These are phyloP conservation scores for Odontocolon sp. DNA, from an alignment of 2,888 invertebrate genomes.

Conservation along the genomic window DNA sequence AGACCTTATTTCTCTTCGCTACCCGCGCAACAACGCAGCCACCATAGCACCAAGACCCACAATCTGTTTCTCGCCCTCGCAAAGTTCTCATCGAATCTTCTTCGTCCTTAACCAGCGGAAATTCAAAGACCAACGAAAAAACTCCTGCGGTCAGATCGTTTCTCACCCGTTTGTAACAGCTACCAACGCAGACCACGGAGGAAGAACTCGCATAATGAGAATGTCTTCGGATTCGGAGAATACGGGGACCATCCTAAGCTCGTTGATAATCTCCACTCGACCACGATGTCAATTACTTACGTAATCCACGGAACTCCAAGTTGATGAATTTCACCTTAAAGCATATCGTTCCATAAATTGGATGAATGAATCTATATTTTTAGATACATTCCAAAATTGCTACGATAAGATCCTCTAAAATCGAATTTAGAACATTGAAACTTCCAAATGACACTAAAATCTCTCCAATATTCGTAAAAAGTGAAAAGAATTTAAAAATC, in stretches of 20 bases:
- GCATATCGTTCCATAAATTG: conserved; percentile 3
- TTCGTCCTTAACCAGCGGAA: conserved; percentile 37
- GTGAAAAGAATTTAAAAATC: too few species aligned
- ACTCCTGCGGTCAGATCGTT: conserved; percentile 34
- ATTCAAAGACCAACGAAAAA: conserved; percentile 18
- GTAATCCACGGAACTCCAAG: conserved; percentile 32
- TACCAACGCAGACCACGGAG: conserved; percentile 19
- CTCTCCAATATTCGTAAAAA: too few species aligned
- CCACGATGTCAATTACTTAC: conserved; percentile 3
- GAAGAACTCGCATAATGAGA: background rate
- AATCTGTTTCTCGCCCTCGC: conserved; percentile 54
- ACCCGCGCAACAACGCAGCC: conserved; percentile 29
- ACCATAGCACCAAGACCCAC: conserved; percentile 52
- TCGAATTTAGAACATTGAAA: too few species aligned
- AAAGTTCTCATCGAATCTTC: conserved; percentile 46
- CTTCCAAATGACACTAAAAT: too few species aligned
- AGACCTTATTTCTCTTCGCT: conserved; percentile 32
- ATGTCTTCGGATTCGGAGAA: conserved; percentile 14
- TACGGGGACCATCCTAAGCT: conserved; percentile 18
- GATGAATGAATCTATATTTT: too few species aligned
- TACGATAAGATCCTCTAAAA: too few species aligned
- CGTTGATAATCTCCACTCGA: conserved; percentile 28
- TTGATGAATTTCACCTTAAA: conserved; percentile 20
- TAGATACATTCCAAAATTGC: too few species aligned
- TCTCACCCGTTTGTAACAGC: conserved; percentile 42